Evolutionary conservation across 2,888 invertebrate species (phyloP).

Genomic region (Seira ritae): DNA sequence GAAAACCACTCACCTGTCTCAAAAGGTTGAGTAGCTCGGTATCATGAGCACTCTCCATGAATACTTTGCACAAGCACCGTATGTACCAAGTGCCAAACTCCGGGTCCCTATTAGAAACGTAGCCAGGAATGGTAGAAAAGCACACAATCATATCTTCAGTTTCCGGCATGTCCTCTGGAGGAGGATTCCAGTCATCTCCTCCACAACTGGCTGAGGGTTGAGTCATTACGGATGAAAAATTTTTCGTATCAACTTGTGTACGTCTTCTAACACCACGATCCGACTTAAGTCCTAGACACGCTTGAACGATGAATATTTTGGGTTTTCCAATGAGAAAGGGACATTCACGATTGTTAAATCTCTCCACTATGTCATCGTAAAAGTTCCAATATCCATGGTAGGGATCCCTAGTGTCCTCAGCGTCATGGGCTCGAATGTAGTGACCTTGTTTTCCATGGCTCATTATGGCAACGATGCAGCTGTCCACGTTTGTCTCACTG

Average conservation of each 20-base stretch:
- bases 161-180: constrained; percentile 46
- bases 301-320: constrained; percentile 70
- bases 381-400: constrained; percentile 49
- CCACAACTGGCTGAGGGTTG: not conserved
- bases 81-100: constrained; percentile 69
- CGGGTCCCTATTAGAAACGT: constrained; percentile 69
- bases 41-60: constrained; percentile 62
- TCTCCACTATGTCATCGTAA: constrained; percentile 64
- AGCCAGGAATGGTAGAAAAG: constrained; percentile 69
- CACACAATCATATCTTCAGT: constrained; percentile 69
- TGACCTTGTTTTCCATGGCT: constrained; percentile 68
- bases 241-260: constrained; percentile 47
- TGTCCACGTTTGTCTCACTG: constrained; percentile 45
- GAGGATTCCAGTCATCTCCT: constrained; percentile 19
- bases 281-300: constrained; percentile 66
- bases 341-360: constrained; percentile 68
- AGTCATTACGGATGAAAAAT: not conserved
- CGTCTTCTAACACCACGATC: constrained; percentile 59
- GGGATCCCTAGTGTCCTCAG: constrained; percentile 34
- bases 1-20: constrained; percentile 39
- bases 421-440: constrained; percentile 60
- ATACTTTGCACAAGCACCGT: constrained; percentile 61
- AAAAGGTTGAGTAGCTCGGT: constrained; percentile 61
- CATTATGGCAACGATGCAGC: constrained; percentile 70
- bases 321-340: constrained; percentile 64